A percentile compares a stretch with the other conserved stretches of the same genome.
Conservation (phyloP, 2,797 vertebrate species). For the Garrulus glandarius region DNA sequence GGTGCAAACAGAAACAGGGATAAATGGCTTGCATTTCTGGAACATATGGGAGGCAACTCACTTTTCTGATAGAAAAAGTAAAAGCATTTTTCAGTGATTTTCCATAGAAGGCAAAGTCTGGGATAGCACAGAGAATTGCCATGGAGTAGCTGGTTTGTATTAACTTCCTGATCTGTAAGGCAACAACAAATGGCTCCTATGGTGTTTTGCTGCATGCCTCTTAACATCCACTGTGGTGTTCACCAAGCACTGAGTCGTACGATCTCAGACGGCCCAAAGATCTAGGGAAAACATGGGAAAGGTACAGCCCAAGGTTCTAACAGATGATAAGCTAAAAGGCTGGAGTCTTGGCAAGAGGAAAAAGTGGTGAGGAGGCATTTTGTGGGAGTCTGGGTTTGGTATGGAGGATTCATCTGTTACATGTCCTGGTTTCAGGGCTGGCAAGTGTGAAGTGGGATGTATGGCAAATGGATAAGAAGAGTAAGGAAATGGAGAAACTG, state of each 20-base stretch:
- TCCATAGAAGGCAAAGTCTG: neutral
- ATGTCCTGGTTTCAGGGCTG: neutral
- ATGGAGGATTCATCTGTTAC: neutral
- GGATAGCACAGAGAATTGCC: neutral
- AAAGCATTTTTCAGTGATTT: neutral
- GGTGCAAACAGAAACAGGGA: neutral
- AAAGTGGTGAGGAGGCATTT: neutral
- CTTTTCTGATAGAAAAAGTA: neutral
- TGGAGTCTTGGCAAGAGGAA: neutral
- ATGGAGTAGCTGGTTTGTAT: neutral
- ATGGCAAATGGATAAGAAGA: neutral
- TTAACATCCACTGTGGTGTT: neutral
- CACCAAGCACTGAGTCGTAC: neutral
- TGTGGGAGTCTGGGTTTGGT: neutral
- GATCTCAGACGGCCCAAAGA: neutral
- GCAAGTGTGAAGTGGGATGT: neutral
- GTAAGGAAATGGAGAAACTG: neutral
- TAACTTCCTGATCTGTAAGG: neutral
- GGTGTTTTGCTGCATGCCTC: neutral
- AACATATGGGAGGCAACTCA: neutral
- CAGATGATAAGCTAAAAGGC: neutral
- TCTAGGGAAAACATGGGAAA: neutral
- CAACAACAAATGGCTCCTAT: accelerated
- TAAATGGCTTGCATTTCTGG: neutral
- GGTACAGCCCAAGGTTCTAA: neutral